A percentile compares a stretch with the other conserved stretches of the same genome.
Conservation (phyloP, 2,113 vertebrate genomes). For the Ictalurus furcatus region DNA sequence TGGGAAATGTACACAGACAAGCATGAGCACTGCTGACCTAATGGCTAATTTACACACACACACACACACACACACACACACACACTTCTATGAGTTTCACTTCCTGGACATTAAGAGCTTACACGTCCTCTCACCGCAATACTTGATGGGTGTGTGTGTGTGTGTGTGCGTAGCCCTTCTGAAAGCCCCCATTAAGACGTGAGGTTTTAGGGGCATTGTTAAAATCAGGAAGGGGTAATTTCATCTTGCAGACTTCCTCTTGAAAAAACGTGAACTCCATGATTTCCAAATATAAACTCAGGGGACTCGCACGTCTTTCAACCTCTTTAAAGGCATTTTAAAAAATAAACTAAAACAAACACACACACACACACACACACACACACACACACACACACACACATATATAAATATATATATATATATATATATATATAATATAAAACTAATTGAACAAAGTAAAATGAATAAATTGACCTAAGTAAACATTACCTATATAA, state of each 20-base stretch:
- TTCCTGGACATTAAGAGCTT: conserved; percentile 49
- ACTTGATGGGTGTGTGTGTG: conserved; percentile 47
- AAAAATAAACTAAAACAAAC: background rate
- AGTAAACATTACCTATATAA: no score
- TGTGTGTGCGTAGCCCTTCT: conserved; percentile 45
- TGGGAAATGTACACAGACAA: conserved; percentile 56
- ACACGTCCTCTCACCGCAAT: conserved; percentile 38
- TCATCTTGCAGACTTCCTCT: conserved; percentile 56
- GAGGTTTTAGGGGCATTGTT: conserved; percentile 62
- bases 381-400: conserved; percentile 38
- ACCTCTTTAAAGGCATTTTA: background rate
- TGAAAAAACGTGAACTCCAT: conserved; percentile 53
- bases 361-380: conserved; percentile 33
- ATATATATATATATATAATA: no score
- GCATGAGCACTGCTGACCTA: conserved; percentile 46
- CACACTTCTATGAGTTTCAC: conserved; percentile 35
- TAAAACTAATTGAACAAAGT: no score
- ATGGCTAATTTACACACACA: conserved; percentile 48
- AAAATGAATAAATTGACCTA: background rate
- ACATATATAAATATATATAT: no score
- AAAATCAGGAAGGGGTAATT: conserved; percentile 66
- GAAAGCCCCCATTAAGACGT: conserved; percentile 58
- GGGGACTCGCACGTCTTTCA: background rate
- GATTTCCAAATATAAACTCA: conserved; percentile 32
- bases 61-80: conserved; percentile 43